A percentile compares a stretch with the other conserved stretches of the same genome.
Conservation (phyloP, 2,113 vertebrate species). For the Phainopepla nitens region DNA sequence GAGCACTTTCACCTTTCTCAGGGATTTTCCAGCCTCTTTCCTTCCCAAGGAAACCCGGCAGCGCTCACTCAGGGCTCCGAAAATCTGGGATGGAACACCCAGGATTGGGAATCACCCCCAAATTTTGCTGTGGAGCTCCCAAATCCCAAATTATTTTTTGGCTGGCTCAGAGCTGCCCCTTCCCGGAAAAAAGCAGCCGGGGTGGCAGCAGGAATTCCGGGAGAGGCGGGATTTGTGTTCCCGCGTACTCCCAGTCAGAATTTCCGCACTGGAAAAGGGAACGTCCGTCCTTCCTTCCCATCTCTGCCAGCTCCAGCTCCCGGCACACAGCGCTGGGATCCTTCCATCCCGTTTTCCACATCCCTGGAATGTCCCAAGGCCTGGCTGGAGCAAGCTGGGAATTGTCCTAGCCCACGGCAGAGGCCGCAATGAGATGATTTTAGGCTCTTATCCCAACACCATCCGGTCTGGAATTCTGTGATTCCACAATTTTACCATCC, state of each 20-base stretch:
- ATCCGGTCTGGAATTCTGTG: neutral
- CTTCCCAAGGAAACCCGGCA: neutral
- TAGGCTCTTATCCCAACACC: neutral
- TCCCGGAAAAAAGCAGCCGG: neutral
- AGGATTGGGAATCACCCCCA: neutral
- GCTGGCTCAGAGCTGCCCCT: neutral
- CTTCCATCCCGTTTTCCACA: neutral
- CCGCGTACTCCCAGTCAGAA: neutral
- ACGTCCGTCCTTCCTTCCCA: neutral
- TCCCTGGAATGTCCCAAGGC: neutral
- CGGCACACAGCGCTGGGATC: neutral
- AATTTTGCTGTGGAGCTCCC: neutral
- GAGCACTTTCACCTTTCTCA: neutral
- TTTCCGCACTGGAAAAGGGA: neutral
- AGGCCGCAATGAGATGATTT: neutral
- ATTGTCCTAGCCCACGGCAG: neutral
- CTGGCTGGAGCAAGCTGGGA: neutral
- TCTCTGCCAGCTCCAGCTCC: neutral
- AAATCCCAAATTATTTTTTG: neutral
- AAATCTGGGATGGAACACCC: neutral
- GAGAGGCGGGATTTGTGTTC: neutral
- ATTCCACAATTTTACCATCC: neutral
- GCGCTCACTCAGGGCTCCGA: neutral
- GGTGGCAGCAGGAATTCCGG: neutral
- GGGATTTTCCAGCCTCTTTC: neutral